Evolutionary conservation across 1,140 invertebrate genomes (phyloP), one percentile per base, ranked within the genome.

Genomic region (Bombus vancouverensis): DNA sequence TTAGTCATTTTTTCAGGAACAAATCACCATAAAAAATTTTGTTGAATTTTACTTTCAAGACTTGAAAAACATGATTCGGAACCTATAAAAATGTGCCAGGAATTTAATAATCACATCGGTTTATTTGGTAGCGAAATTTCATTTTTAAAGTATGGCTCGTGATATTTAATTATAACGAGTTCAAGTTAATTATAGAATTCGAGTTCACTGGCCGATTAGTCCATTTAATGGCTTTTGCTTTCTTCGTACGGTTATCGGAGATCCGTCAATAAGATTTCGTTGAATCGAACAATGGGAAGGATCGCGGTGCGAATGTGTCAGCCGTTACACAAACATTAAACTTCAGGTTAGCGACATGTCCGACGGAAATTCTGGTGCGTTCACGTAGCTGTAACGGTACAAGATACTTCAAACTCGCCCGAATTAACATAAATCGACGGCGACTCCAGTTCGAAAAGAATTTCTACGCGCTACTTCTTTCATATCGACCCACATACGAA

Each of bases 341-440:
- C 25, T 18, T 70, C 44, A 34, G 15, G 74, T 89, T 81, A 66
- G 62, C 53, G 83, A 84, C 37, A 77, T 39, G 72, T 44, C 42
- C 47, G 66, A 47, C 44, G 57, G 85, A 66, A 78, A 78, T 68
- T 78, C 81, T 47, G 70, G 71, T 37, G 71, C 83, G 85, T 85
- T 88, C 83, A 78, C 81, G 79, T 77, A 89, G 68, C 73, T 83
- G 87, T 94, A 94, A 94, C 94, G 94, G 94, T 94, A 94, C 88
- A 74, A 86, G 80, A 91, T 93, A 89, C 90, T 92, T 90, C 86
- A 85, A 89, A 91, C 89, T 90, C 89, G 88, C 82, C 89, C 88
- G 89, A 94, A 94, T 95, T 95, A 95, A 90, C 94, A 95, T 95
- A 94, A 94, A 90, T 90, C 87, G 83, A 88, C 87, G 81, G 77